phyloP scores from a whole-genome alignment of 2,797 vertebrate species.

The Sebastes kiyomatsui region DNA sequence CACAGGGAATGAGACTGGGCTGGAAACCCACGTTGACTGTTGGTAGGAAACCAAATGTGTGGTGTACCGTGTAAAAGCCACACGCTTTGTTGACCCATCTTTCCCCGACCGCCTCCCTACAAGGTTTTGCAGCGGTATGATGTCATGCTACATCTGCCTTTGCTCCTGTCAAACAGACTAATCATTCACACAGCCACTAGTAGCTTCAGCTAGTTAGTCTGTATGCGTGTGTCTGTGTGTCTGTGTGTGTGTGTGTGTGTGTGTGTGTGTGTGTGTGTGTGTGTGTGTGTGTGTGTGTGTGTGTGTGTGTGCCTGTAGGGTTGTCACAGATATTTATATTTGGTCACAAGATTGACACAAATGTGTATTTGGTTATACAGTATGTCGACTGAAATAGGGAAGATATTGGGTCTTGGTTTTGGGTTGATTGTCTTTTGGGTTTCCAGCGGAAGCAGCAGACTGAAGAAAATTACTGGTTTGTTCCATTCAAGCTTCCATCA shows the following conservation, averaged over 20 bases:
- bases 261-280: background rate
- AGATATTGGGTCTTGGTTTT: constrained; percentile 30
- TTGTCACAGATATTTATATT: constrained; percentile 12
- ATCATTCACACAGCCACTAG: background rate
- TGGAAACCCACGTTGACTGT: background rate
- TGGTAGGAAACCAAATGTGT: background rate
- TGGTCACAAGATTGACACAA: constrained; percentile 15
- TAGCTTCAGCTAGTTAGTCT: background rate
- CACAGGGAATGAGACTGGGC: background rate
- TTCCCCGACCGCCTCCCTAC: no score
- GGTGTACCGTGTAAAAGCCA: background rate
- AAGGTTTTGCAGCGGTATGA: background rate
- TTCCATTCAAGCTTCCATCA: constrained; percentile 40
- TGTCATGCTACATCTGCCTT: background rate
- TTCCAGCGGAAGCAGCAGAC: constrained; percentile 21
- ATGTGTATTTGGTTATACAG: constrained; percentile 13
- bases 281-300: background rate
- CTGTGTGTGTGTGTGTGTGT: background rate
- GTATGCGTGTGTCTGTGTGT: background rate
- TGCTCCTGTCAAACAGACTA: background rate
- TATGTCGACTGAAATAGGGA: constrained; percentile 16
- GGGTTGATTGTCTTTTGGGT: constrained; percentile 21
- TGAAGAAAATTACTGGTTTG: constrained; percentile 58
- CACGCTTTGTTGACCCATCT: background rate
- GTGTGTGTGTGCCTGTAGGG: background rate